Evolutionary conservation across 2,113 vertebrate genomes (phyloP).

Genomic region (Trogon melanurus): DNA sequence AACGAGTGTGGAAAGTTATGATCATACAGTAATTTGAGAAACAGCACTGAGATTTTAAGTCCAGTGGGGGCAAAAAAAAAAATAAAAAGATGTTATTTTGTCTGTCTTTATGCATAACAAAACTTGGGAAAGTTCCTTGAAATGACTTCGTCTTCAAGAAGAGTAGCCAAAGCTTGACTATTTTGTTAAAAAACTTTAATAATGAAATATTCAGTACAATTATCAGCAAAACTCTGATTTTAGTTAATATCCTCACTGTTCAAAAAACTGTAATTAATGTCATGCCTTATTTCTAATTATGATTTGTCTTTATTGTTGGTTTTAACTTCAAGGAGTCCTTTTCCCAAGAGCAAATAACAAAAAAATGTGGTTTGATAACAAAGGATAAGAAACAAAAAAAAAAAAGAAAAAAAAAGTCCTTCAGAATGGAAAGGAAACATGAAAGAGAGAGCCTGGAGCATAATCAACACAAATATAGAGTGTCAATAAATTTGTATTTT

Average conservation of each 20-base stretch:
- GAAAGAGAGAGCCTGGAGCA: background rate
- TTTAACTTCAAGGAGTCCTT: background rate
- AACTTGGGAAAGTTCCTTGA: background rate
- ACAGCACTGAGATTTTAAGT: background rate
- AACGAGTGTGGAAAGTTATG: background rate
- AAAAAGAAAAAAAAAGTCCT: background rate
- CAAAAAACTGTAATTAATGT: background rate
- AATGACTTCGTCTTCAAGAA: background rate
- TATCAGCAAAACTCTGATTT: background rate
- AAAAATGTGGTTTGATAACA: background rate
- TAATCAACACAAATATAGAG: background rate
- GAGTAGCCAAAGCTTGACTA: background rate
- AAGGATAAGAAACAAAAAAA: background rate
- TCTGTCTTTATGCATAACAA: background rate
- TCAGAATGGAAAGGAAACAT: background rate
- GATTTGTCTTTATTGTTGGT: background rate
- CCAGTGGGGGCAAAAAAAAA: background rate
- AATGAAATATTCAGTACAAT: background rate
- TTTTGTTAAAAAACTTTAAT: background rate
- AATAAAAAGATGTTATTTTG: background rate
- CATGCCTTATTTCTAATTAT: background rate
- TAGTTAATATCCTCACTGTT: background rate
- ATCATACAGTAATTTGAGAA: background rate
- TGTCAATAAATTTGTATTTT: background rate
- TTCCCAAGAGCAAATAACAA: background rate